Evolutionary conservation across 2,797 vertebrate species (phyloP).

Genomic region (Cirrhinus mrigala): DNA sequence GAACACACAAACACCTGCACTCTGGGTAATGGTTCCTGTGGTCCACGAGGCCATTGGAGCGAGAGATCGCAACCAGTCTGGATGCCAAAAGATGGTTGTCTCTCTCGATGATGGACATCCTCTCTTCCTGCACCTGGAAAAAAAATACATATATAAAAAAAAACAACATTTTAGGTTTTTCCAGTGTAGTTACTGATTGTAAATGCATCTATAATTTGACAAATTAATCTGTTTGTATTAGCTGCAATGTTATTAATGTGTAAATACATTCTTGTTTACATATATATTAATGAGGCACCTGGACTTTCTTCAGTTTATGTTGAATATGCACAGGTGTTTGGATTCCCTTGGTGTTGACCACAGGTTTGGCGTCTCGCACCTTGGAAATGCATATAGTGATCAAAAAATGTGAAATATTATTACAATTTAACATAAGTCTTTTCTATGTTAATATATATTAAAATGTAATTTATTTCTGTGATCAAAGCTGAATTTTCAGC

Average conservation of each 20-base stretch:
- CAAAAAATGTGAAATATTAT: neutral
- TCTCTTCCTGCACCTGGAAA: constrained; percentile 79
- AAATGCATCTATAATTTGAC: neutral
- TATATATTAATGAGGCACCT: constrained; percentile 19
- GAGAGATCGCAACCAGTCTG: constrained; percentile 72
- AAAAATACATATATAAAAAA: no score
- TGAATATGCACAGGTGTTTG: constrained; percentile 74
- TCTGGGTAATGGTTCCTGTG: constrained; percentile 75
- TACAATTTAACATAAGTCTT: neutral
- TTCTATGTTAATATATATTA: neutral
- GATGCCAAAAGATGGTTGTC: constrained; percentile 75
- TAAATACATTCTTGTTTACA: neutral
- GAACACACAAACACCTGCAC: constrained; percentile 69
- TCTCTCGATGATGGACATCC: constrained; percentile 69
- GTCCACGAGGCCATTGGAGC: constrained; percentile 76
- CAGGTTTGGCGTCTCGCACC: constrained; percentile 73
- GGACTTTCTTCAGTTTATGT: constrained; percentile 78
- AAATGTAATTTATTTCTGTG: neutral
- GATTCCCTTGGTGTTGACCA: constrained; percentile 73
- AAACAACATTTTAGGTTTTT: neutral
- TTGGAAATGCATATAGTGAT: constrained; percentile 48
- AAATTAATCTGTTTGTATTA: no score
- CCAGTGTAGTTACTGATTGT: neutral
- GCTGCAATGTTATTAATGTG: no score
- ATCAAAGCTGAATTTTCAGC: no score